phyloP scores from a whole-genome alignment of 2,113 vertebrate species.

The Charina bottae region DNA sequence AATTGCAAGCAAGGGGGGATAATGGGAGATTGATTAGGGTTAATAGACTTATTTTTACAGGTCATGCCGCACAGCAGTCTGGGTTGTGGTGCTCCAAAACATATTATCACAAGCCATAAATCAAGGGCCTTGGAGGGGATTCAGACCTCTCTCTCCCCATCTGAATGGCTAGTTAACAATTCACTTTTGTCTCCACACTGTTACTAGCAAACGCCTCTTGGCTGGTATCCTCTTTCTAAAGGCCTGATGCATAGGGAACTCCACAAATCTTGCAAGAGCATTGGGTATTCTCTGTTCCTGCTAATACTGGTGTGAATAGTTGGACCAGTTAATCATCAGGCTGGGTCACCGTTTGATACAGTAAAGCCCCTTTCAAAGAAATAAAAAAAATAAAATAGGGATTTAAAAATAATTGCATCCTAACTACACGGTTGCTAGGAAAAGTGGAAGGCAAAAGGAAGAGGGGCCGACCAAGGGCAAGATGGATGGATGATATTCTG shows the following conservation, averaged over 20 bases:
- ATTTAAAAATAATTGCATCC: not conserved
- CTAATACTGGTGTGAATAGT: not conserved
- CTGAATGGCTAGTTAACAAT: conserved; percentile 68
- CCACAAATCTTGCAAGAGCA: not conserved
- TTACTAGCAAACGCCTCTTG: conserved; percentile 28
- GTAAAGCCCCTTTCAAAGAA: not conserved
- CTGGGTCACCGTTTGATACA: not conserved
- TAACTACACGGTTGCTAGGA: too few species aligned
- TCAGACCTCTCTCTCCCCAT: conserved; percentile 56
- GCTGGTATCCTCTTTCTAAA: not conserved
- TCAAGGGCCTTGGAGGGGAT: conserved; percentile 70
- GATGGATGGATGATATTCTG: too few species aligned
- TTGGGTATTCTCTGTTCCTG: not conserved
- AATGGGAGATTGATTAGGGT: conserved; percentile 87
- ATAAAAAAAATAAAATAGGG: not conserved
- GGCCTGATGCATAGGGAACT: not conserved
- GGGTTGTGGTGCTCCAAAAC: conserved; percentile 67
- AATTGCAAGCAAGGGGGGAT: conserved; percentile 73
- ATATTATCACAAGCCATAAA: conserved; percentile 79
- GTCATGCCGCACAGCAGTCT: conserved; percentile 74
- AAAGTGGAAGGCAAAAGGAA: too few species aligned
- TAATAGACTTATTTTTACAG: conserved; percentile 85
- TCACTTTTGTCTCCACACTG: conserved; percentile 71
- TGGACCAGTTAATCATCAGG: not conserved
- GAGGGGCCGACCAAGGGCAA: too few species aligned